Percentiles rank a stretch among this genome's conserved stretches.
phyloP scores from a whole-genome alignment of 2,888 invertebrate species.

The Emmelina monodactyla region DNA sequence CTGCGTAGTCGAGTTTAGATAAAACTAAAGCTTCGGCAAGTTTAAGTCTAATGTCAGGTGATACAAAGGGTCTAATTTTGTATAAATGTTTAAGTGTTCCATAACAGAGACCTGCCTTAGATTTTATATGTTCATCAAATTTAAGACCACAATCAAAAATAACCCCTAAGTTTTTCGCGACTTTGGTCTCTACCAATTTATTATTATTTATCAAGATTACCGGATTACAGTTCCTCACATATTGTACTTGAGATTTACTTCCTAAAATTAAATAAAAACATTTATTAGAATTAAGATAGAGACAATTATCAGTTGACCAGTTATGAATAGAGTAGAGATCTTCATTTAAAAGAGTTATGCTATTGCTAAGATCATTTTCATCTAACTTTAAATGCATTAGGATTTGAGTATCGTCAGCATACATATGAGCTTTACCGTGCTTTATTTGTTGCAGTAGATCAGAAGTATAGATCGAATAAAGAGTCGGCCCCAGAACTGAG shows the following conservation, averaged over 20 bases:
- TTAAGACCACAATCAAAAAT: slow-evolving; percentile 2
- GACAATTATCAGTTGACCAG: slow-evolving; percentile 1
- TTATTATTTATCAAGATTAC: background rate
- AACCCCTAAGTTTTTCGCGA: slow-evolving; percentile 6
- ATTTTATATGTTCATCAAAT: slow-evolving; percentile 6
- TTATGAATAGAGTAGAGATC: background rate
- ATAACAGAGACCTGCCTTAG: slow-evolving; percentile 2
- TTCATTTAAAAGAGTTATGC: background rate
- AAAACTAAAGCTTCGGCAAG: slow-evolving; percentile 8
- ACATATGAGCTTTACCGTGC: background rate
- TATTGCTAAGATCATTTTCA: background rate
- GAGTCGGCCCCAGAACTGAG: slow-evolving; percentile 1
- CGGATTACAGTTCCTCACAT: background rate
- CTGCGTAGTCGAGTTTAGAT: slow-evolving; percentile 5
- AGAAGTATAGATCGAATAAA: background rate
- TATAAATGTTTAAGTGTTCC: slow-evolving; percentile 7
- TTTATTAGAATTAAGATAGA: slow-evolving; percentile 3
- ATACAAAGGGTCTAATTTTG: slow-evolving; percentile 2
- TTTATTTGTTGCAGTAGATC: background rate
- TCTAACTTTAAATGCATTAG: background rate
- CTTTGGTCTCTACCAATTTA: background rate
- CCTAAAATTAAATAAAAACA: slow-evolving; percentile 1
- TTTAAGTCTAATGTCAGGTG: background rate
- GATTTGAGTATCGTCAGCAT: slow-evolving; percentile 2
- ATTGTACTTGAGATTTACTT: background rate